Percentiles rank a stretch among this genome's conserved stretches.
Conservation (phyloP, 2,113 vertebrate species). For the Chascanopsetta lugubris region DNA sequence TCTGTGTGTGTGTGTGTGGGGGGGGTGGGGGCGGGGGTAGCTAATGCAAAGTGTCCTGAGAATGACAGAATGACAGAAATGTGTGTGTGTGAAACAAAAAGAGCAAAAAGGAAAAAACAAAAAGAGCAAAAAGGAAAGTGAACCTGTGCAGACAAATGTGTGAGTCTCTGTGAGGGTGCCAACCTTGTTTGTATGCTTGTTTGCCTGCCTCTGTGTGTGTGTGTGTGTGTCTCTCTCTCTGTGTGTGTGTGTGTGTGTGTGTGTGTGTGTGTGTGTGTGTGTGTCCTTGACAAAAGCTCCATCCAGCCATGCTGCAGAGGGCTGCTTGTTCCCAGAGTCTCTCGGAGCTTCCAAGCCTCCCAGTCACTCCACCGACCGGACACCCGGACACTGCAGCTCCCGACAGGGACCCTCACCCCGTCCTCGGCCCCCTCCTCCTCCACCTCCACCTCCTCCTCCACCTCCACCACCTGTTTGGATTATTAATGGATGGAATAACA, state of each 20-base stretch:
- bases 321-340: conserved; percentile 71
- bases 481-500: conserved; percentile 14
- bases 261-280: conserved; percentile 23
- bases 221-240: conserved; percentile 21
- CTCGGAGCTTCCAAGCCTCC: conserved; percentile 63
- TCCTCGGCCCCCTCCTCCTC: not conserved
- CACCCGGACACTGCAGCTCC: conserved; percentile 54
- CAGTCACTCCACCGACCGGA: conserved; percentile 52
- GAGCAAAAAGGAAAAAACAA: conserved; percentile 22
- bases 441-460: conserved; percentile 34
- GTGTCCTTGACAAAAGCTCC: conserved; percentile 70
- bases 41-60: not conserved
- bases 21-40: too few species aligned
- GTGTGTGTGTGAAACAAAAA: not conserved
- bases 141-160: conserved; percentile 60
- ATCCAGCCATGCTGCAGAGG: conserved; percentile 73
- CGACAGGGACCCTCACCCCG: not conserved
- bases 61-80: not conserved
- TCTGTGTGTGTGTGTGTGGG: too few species aligned
- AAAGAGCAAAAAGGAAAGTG: conserved; percentile 47
- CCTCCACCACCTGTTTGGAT: conserved; percentile 17
- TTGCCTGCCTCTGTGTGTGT: conserved; percentile 12
- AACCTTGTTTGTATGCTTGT: conserved; percentile 58
- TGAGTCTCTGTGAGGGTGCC: conserved; percentile 52
- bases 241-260: conserved; percentile 31